phyloP scores from a whole-genome alignment of 2,888 invertebrate genomes.

The Dryomyza anilis region DNA sequence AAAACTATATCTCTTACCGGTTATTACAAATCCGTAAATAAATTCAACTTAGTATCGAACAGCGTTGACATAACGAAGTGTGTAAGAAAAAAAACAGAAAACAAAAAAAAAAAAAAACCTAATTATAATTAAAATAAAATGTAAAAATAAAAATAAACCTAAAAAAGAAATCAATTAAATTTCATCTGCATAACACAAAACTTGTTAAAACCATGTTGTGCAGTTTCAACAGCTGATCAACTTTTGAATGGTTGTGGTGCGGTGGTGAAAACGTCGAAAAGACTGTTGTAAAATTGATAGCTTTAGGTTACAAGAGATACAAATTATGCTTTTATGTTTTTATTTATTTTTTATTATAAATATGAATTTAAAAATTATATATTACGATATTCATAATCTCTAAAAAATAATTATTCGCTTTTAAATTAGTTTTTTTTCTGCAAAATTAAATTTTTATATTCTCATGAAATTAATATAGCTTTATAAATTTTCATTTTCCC shows the following conservation, averaged over 20 bases:
- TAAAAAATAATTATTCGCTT: too few species aligned
- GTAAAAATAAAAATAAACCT: too few species aligned
- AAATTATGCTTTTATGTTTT: background rate
- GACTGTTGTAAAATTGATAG: background rate
- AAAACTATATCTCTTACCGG: background rate
- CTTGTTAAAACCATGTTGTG: background rate
- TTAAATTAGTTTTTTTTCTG: too few species aligned
- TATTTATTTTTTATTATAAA: too few species aligned
- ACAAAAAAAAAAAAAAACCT: background rate
- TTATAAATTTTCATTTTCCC: too few species aligned
- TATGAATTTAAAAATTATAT: too few species aligned
- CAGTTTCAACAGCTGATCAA: background rate
- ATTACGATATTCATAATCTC: too few species aligned
- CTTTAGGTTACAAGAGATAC: background rate
- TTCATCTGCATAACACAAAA: background rate
- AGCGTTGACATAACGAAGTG: background rate
- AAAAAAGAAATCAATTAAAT: conserved; percentile 10
- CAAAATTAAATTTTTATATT: too few species aligned
- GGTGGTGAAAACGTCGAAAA: background rate
- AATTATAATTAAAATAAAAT: too few species aligned
- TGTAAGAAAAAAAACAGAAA: background rate
- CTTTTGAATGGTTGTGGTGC: background rate
- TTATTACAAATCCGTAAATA: conserved; percentile 1
- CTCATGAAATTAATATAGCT: too few species aligned
- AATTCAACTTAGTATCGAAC: background rate